Base-by-base conservation (phyloP, 2,113 vertebrate genomes). In the Prochilodus magdalenae region DNA sequence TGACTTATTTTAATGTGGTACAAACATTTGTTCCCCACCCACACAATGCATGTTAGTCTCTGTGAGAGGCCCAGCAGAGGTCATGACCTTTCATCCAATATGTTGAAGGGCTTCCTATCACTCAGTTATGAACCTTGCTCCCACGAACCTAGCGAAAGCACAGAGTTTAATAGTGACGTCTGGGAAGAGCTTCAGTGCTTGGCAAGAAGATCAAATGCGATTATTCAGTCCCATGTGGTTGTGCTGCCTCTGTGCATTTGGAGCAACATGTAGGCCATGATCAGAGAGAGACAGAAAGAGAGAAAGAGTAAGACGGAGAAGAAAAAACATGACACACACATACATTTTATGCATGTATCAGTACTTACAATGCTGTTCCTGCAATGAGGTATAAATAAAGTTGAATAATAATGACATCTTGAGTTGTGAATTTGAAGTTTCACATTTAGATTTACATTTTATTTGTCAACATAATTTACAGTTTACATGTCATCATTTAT, bases 171-270 rank as follows among this genome's bases (percentile, higher is more conserved):
- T 92, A 80, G 75, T 84, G 86, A 87, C 81, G 84, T 89, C 88
- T 86, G 65, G 87, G 86, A 89, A 88, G 90, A 83, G 83, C 86
- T 79, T 76, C 62, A 91, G 76, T 80, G 59, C 85, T 91, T 89
- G 88, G 89, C 84, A 73, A 81, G 47, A 74, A 86, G 83, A 92
- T 91, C 87, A 91, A 87, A 91, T 83, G 36, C 75, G 82, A 89
- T 44, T 91, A 85, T 86, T 92, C 85, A 69, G 15, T 89, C 90
- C 90, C 90, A 90, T 87, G 88, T 89, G 88, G 87, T 80, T 71
- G 82, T 86, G 83, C 89, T 88, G 87, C 89, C 86, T 90, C 88
- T 89, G 87, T 84, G 73, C 67, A 77, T 30, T 55, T 33, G 8
- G 26, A 85, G 75, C 85, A 83, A 59, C 85, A 77, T 63, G 74